Conservation (phyloP, 2,113 vertebrate species). For the Trichechus manatus region DNA sequence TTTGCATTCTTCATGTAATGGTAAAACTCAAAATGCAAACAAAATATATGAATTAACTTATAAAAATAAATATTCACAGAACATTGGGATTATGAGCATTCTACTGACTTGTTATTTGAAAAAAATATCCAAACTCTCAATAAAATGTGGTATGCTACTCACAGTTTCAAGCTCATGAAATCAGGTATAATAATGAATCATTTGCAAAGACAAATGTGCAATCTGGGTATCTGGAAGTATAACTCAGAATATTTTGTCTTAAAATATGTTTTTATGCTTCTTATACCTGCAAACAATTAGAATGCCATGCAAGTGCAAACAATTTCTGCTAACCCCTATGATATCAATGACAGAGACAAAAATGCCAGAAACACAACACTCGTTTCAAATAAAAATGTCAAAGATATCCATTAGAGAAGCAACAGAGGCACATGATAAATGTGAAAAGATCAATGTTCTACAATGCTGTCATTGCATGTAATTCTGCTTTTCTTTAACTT, state of each 20-base stretch:
- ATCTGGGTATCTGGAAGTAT: background rate
- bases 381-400: slow-evolving; percentile 73
- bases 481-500: slow-evolving; percentile 55
- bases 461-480: slow-evolving; percentile 30
- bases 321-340: slow-evolving; percentile 4
- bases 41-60: background rate
- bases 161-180: background rate
- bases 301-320: slow-evolving; percentile 41
- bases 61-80: background rate
- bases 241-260: background rate
- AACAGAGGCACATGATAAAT: slow-evolving; percentile 33
- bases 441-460: slow-evolving; percentile 71
- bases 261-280: slow-evolving; percentile 8
- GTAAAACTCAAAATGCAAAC: background rate
- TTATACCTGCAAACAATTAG: slow-evolving; percentile 40
- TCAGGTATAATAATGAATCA: background rate
- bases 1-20: background rate
- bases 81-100: background rate
- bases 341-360: slow-evolving; percentile 69
- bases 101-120: background rate
- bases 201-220: slow-evolving; percentile 2
- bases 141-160: background rate
- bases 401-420: slow-evolving; percentile 64
- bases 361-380: slow-evolving; percentile 63
- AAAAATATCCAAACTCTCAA: background rate